Conservation (phyloP, 2,113 vertebrate genomes). For the Anoura caudifer region DNA sequence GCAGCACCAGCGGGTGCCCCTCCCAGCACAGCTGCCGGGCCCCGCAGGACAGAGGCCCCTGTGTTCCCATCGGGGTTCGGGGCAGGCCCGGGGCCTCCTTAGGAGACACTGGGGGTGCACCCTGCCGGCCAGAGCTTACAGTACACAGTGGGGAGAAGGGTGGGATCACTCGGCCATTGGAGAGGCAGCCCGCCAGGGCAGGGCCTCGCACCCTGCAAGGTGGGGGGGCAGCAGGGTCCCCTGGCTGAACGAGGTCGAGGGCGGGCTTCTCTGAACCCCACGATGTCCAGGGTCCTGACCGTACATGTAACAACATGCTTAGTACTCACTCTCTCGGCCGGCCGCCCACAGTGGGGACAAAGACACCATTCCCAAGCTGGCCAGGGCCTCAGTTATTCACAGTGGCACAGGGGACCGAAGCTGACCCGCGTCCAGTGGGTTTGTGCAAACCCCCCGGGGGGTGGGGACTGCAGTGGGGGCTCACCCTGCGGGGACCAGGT, state of each 20-base stretch:
- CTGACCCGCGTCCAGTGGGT: background rate
- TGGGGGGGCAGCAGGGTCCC: rapidly evolving
- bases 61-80: background rate
- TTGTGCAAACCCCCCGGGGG: background rate
- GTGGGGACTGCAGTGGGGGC: background rate
- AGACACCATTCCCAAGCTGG: background rate
- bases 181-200: no score
- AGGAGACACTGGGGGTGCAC: no score
- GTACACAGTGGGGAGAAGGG: background rate
- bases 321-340: background rate
- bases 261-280: background rate
- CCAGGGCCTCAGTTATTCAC: background rate
- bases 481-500: background rate
- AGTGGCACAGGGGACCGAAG: constrained; percentile 2
- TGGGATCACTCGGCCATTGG: background rate
- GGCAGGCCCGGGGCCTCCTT: background rate
- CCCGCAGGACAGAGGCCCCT: rapidly evolving
- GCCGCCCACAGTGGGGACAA: background rate
- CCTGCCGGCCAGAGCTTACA: background rate
- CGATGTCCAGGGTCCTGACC: background rate
- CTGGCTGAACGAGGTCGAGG: background rate
- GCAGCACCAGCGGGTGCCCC: no score
- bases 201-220: background rate
- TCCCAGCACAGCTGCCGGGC: background rate
- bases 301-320: background rate